Evolutionary conservation across 2,797 vertebrate species (phyloP).

Genomic region (Neoniphon sammara): DNA sequence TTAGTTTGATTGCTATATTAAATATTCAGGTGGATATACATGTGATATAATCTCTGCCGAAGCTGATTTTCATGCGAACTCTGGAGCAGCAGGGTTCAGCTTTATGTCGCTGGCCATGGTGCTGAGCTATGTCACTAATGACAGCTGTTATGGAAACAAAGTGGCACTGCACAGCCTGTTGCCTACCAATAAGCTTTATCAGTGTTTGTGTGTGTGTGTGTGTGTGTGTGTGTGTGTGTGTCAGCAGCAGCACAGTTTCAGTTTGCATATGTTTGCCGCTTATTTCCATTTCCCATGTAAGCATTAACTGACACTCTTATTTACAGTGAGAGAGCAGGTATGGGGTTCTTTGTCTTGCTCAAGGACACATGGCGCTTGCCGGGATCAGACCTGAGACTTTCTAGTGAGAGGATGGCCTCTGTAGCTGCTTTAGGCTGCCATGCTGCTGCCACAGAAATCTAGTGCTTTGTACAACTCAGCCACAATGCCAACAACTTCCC

Average conservation of each 20-base stretch:
- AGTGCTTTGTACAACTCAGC: background rate
- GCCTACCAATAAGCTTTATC: background rate
- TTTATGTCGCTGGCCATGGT: conserved; percentile 30
- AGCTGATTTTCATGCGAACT: background rate
- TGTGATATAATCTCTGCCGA: background rate
- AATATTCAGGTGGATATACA: too few species aligned
- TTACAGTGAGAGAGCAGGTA: background rate
- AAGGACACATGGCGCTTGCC: conserved; percentile 5
- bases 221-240: conserved; percentile 6
- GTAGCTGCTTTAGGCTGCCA: too few species aligned
- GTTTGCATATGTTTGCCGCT: conserved; percentile 23
- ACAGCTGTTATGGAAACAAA: conserved; percentile 13
- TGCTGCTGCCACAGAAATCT: background rate
- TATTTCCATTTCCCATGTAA: conserved; percentile 6
- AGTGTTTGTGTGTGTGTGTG: conserved; percentile 16
- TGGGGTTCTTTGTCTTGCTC: conserved; percentile 3
- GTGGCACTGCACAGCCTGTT: conserved; percentile 6
- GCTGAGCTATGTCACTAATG: conserved; percentile 13
- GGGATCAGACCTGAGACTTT: conserved; percentile 13
- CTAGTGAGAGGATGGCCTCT: background rate
- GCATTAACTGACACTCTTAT: background rate
- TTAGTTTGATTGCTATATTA: background rate
- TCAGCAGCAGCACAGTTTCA: background rate
- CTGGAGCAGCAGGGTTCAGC: too few species aligned
- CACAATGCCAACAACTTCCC: background rate